Conservation (phyloP, 2,888 invertebrate species). For the Diaprepes abbreviatus region DNA sequence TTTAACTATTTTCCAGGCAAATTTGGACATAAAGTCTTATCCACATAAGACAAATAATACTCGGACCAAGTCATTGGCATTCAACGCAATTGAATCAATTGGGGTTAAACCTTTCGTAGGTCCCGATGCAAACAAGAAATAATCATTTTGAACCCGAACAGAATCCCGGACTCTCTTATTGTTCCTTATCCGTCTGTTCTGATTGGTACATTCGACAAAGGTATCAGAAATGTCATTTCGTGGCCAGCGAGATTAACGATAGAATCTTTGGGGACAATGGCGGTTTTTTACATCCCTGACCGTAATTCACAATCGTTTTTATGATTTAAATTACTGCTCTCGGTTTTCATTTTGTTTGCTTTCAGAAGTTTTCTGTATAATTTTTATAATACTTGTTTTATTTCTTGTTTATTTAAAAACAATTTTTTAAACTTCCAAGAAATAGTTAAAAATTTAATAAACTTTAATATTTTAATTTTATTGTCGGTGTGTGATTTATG, state of each 20-base stretch:
- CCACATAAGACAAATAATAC: constrained; percentile 4
- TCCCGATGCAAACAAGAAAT: constrained; percentile 32
- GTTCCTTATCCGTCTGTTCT: constrained; percentile 30
- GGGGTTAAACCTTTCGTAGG: constrained; percentile 18
- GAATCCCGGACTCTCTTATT: constrained; percentile 26
- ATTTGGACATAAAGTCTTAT: too few relatives aligned
- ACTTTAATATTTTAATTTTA: too few relatives aligned
- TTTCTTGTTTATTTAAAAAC: too few relatives aligned
- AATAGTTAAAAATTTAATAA: too few relatives aligned
- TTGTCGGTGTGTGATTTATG: too few relatives aligned
- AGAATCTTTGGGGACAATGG: constrained; percentile 15
- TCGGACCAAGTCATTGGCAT: neutral
- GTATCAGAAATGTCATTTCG: constrained; percentile 28
- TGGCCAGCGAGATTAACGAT: constrained; percentile 27
- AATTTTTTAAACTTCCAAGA: too few relatives aligned
- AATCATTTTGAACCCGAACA: constrained; percentile 30
- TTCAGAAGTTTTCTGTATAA: too few relatives aligned
- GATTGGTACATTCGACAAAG: constrained; percentile 39
- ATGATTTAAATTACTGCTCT: neutral
- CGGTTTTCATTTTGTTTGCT: neutral
- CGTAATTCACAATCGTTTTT: neutral
- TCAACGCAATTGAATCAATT: constrained; percentile 16
- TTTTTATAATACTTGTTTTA: too few relatives aligned
- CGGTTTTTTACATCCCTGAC: constrained; percentile 15
- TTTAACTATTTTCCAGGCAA: too few relatives aligned